A percentile compares a stretch with the other conserved stretches of the same genome.
These are phyloP conservation scores for Parambassis ranga DNA, from an alignment of 2,797 vertebrate species.

Conservation along the genomic window DNA sequence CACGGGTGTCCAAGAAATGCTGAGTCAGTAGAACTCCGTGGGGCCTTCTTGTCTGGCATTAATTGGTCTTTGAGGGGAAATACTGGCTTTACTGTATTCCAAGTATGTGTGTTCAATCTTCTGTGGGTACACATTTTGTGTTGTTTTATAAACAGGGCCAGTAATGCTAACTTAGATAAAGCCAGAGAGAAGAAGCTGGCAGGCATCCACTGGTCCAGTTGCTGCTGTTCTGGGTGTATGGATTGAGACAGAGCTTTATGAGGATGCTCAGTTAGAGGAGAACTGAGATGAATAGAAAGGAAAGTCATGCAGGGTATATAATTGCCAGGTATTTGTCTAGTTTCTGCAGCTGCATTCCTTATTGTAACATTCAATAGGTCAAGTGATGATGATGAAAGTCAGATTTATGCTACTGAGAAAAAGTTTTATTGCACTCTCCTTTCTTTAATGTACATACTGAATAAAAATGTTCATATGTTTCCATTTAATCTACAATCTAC, in stretches of 20 bases:
- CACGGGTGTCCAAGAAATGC: conserved; percentile 39
- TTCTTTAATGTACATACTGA: conserved; percentile 11
- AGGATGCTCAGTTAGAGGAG: conserved; percentile 11
- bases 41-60: conserved; percentile 71
- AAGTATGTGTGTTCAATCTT: conserved; percentile 50
- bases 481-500: conserved; percentile 8
- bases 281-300: neutral
- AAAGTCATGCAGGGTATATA: conserved; percentile 6
- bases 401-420: conserved; percentile 6
- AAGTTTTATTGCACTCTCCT: conserved; percentile 3
- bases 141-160: conserved; percentile 62
- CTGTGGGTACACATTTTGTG: conserved; percentile 56
- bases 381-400: conserved; percentile 26
- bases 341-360: conserved; percentile 8
- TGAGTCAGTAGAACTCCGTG: conserved; percentile 64
- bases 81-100: conserved; percentile 58
- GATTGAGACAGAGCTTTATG: conserved; percentile 43
- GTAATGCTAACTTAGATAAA: conserved; percentile 59
- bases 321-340: conserved; percentile 10
- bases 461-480: conserved; percentile 28
- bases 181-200: conserved; percentile 52
- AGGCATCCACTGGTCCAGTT: conserved; percentile 39
- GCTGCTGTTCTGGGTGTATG: conserved; percentile 36
- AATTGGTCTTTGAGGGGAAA: conserved; percentile 64
- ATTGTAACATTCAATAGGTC: conserved; percentile 6